phyloP scores from a whole-genome alignment of 1,140 invertebrate species.

The Thrips palmi region DNA sequence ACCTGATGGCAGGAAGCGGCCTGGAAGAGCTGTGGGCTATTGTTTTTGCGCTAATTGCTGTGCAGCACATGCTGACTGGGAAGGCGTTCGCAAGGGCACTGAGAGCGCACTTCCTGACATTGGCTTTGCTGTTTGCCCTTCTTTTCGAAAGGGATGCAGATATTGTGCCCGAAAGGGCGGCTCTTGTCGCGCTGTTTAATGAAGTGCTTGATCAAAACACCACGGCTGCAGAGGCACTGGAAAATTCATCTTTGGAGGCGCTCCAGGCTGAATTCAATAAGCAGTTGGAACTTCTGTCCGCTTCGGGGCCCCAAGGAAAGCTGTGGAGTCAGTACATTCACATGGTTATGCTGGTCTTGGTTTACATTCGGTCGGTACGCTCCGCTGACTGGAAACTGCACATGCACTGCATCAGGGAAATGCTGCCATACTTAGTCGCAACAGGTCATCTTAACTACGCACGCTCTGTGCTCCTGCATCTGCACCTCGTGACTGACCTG shows the following conservation, averaged over 20 bases:
- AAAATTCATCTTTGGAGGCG: conserved; percentile 4
- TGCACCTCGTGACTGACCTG: conserved; percentile 9
- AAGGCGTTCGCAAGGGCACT: conserved; percentile 24
- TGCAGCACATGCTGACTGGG: conserved; percentile 22
- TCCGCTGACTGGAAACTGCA: conserved; percentile 11
- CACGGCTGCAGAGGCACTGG: not conserved
- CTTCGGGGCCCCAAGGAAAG: conserved; percentile 6
- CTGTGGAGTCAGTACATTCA: conserved; percentile 17
- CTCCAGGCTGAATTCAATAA: conserved; percentile 5
- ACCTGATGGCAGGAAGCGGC: conserved; percentile 22
- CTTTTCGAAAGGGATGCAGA: not conserved
- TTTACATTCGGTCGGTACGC: conserved; percentile 13
- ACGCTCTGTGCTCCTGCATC: conserved; percentile 7
- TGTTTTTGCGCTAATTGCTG: conserved; percentile 18
- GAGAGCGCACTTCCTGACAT: conserved; percentile 21
- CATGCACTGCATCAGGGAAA: conserved; percentile 6
- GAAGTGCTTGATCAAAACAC: too few species aligned
- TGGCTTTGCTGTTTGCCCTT: not conserved
- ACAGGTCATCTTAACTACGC: conserved; percentile 12
- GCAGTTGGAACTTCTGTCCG: too few species aligned
- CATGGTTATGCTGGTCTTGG: conserved; percentile 10
- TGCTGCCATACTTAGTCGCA: conserved; percentile 14
- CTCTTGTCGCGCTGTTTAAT: conserved; percentile 15
- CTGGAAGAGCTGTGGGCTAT: conserved; percentile 19
- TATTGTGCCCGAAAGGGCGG: too few species aligned